Conservation (phyloP, 2,113 vertebrate species). For the Motacilla tschutschensis region DNA sequence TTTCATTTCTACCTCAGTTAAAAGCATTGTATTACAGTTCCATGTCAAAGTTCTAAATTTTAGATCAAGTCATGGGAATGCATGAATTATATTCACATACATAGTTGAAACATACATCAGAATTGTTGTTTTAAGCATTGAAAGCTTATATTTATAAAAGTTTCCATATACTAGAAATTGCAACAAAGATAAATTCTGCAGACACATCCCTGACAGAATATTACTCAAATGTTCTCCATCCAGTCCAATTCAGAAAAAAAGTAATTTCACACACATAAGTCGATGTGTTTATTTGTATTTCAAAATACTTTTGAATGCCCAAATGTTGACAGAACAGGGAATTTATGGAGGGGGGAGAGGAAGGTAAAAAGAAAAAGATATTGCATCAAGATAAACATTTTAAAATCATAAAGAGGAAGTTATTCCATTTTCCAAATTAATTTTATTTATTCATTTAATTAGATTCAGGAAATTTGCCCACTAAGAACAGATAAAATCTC, state of each 20-base stretch:
- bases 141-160: background rate
- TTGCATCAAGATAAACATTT: background rate
- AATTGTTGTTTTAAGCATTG: background rate
- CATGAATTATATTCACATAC: background rate
- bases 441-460: background rate
- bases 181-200: background rate
- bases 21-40: background rate
- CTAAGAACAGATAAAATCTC: background rate
- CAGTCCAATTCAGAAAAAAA: background rate
- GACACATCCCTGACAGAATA: background rate
- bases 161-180: background rate
- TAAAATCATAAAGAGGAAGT: background rate
- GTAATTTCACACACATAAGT: background rate
- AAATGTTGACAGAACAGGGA: background rate
- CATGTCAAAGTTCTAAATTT: background rate
- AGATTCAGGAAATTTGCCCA: background rate
- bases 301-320: background rate
- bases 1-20: background rate
- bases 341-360: fast-evolving
- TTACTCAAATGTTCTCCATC: background rate
- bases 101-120: background rate
- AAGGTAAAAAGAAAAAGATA: background rate
- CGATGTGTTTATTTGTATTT: background rate
- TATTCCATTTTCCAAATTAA: background rate
- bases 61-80: background rate